Evolutionary conservation across 1,140 invertebrate genomes (phyloP).

Genomic region (Prorops nasuta): DNA sequence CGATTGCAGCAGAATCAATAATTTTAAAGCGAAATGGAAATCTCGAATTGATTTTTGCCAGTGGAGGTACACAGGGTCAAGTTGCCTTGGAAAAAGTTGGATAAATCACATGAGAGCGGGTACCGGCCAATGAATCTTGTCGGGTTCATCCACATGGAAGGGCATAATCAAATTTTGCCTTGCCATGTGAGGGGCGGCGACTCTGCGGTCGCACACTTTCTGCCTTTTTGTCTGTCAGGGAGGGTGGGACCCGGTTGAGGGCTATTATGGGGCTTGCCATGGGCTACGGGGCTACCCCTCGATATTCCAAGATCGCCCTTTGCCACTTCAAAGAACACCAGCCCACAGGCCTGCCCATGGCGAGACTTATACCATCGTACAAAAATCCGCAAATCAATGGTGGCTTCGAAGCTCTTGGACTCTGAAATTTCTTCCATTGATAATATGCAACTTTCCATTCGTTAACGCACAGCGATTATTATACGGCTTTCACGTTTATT

Average conservation of each 20-base stretch:
- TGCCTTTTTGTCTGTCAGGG: not conserved
- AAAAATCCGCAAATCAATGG: no score
- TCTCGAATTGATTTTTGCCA: no score
- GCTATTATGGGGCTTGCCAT: slow-evolving; percentile 27
- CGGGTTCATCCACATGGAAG: slow-evolving; percentile 29
- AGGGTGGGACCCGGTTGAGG: slow-evolving; percentile 10
- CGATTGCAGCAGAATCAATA: no score
- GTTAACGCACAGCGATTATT: no score
- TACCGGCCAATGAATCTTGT: slow-evolving; percentile 13
- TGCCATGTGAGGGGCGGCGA: slow-evolving; percentile 35
- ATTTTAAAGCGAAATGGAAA: slow-evolving; percentile 17
- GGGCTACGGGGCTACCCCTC: slow-evolving; percentile 8
- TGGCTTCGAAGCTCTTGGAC: no score
- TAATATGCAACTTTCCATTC: no score
- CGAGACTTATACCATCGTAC: no score
- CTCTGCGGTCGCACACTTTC: slow-evolving; percentile 13
- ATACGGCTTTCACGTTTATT: no score
- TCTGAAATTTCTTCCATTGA: no score
- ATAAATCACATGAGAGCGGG: slow-evolving; percentile 3
- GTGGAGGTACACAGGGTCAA: slow-evolving; percentile 19
- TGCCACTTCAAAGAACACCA: no score
- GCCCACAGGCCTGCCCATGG: no score
- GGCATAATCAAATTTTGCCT: slow-evolving; percentile 35
- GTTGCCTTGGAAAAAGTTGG: not conserved
- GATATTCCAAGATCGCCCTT: not conserved